A percentile compares a stretch with the other conserved stretches of the same genome.
Conservation (phyloP, 2,888 invertebrate genomes). For the Leistus spinibarbis region DNA sequence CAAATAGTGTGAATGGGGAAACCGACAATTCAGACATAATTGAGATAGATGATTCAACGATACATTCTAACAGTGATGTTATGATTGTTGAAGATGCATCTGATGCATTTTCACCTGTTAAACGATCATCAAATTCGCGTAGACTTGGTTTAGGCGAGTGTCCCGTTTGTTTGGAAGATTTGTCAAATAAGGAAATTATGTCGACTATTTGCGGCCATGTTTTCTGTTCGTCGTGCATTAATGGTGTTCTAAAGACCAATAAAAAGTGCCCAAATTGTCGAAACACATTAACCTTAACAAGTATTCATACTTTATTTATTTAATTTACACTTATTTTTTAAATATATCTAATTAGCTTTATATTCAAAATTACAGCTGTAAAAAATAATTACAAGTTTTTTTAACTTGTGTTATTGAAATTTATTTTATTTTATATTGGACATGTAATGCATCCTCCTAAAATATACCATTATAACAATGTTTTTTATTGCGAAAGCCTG, state of each 20-base stretch:
- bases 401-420: too few relatives aligned
- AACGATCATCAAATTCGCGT: not conserved
- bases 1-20: too few relatives aligned
- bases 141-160: conserved; percentile 36
- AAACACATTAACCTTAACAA: conserved; percentile 42
- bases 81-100: not conserved
- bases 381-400: too few relatives aligned
- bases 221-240: conserved; percentile 44
- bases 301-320: conserved; percentile 43
- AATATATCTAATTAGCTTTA: too few relatives aligned
- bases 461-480: too few relatives aligned
- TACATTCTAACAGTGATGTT: not conserved
- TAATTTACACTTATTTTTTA: conserved; percentile 29
- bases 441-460: too few relatives aligned
- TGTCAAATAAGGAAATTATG: conserved; percentile 39
- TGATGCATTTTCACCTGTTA: not conserved
- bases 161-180: conserved; percentile 43
- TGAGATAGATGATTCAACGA: not conserved
- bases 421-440: too few relatives aligned
- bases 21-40: too few relatives aligned
- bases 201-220: conserved; percentile 46
- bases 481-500: too few relatives aligned
- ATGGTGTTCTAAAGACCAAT: conserved; percentile 37
- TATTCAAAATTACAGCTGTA: too few relatives aligned
- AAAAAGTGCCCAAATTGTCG: conserved; percentile 44